Evolutionary conservation across 2,797 vertebrate genomes (phyloP), one percentile per base, ranked within the genome.

Genomic region (Psittacula derbiana): DNA sequence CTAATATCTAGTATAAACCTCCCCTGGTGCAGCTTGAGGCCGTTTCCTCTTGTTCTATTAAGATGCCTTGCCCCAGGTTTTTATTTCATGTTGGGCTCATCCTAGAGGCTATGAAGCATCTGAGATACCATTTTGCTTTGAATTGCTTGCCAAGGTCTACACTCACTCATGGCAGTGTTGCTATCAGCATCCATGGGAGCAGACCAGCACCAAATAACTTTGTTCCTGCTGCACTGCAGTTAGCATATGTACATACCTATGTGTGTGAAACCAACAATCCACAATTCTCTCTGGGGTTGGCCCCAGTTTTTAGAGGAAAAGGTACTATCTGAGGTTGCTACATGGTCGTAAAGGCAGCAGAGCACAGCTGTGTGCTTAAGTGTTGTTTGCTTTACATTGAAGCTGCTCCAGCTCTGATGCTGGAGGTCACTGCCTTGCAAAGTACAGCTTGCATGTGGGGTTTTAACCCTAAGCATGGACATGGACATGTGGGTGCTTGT

Each of bases 161-260:
- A 5, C 36, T 52, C 0, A 0, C 1, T 2, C 8, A 10, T 1
- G 15, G 38, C 71, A 75, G 14, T 0, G 0, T 40, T 58, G n/a
- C 11, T 58, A 16, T 25, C 60, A 40, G 24, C 44, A 58, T 30
- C 47, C 0, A 1, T 0, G 2, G 28, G 46, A 65, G 19, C 19
- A 36, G 58, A 64, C 8, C 36, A 50, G 58, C 36, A 24, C 6
- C 40, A 30, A 71, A 57, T 18, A 24, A 7, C 21, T 38, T 49
- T 25, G 27, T 24, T 85, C 13, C 31, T 52, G 16, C 43, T 3
- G 23, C 12, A 12, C 38, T 8, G 36, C 13, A 33, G 24, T 43
- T 52, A 6, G 40, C 1, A 1, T 33, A 28, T 8, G 43, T 25
- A 10, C 1, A 1, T 18, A 10, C n/a, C 2, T 12, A 6, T 1